phyloP scores from a whole-genome alignment of 2,797 vertebrate species.

The Vespertilio murinus region DNA sequence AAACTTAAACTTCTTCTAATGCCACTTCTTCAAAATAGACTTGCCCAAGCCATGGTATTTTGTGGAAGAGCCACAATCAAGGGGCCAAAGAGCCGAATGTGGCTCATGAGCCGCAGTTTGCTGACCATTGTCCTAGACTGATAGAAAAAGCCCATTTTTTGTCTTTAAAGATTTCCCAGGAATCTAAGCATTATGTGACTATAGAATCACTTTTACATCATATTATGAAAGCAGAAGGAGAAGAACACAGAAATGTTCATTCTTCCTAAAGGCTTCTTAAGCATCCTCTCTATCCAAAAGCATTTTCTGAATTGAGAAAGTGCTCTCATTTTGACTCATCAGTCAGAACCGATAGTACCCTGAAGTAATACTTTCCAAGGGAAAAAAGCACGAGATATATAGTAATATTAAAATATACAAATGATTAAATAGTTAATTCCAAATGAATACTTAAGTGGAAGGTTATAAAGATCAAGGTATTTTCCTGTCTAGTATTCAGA shows the following conservation, averaged over 20 bases:
- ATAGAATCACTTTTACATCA: neutral
- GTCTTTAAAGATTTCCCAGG: conserved; percentile 3
- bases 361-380: neutral
- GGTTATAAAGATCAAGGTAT: neutral
- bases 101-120: too few relatives aligned
- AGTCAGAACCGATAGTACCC: neutral
- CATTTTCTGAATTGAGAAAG: conserved; percentile 43
- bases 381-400: neutral
- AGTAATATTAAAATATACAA: neutral
- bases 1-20: too few relatives aligned
- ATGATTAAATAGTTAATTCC: neutral
- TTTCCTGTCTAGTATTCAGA: neutral
- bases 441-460: neutral
- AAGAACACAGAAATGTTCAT: neutral
- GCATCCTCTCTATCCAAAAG: neutral
- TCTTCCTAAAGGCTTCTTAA: neutral
- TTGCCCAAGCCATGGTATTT: too few relatives aligned
- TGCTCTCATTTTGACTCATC: neutral
- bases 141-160: neutral
- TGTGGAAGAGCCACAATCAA: too few relatives aligned
- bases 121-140: neutral
- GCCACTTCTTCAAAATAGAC: too few relatives aligned
- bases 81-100: too few relatives aligned
- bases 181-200: neutral
- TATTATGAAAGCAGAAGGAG: neutral